These are phyloP conservation scores for Aptenodytes patagonicus DNA, from an alignment of 2,113 vertebrate species.

Conservation along the genomic window DNA sequence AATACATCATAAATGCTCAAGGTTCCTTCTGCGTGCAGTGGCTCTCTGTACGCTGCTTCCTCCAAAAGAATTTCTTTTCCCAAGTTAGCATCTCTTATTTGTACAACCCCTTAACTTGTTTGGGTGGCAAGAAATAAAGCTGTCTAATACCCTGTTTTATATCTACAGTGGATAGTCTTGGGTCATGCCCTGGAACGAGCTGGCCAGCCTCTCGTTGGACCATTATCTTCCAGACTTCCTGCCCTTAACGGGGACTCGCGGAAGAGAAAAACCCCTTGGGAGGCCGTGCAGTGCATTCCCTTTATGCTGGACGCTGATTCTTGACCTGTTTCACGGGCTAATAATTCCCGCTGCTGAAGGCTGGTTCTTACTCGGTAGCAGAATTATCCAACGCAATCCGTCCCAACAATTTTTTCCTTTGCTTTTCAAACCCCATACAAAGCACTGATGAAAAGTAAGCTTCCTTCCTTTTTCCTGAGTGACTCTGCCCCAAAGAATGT, in stretches of 20 bases:
- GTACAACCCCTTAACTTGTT: background rate
- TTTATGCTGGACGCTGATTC: background rate
- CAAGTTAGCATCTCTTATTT: background rate
- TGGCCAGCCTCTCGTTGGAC: background rate
- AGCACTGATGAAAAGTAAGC: background rate
- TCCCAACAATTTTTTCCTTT: background rate
- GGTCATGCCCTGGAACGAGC: background rate
- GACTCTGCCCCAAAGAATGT: background rate
- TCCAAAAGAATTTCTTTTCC: background rate
- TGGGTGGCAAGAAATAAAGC: background rate
- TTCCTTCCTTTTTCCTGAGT: background rate
- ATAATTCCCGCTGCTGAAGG: background rate
- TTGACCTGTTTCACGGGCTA: background rate
- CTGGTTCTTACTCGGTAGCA: background rate
- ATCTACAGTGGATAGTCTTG: background rate
- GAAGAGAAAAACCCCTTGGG: background rate
- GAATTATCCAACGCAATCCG: background rate
- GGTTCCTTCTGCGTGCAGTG: background rate
- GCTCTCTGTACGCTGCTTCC: background rate
- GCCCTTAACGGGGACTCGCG: background rate
- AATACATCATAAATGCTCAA: background rate
- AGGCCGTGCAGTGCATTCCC: background rate
- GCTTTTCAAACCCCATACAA: background rate
- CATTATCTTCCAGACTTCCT: background rate
- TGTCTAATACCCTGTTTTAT: background rate